Base-by-base conservation (phyloP, 2,797 vertebrate species). In the Scyliorhinus canicula region DNA sequence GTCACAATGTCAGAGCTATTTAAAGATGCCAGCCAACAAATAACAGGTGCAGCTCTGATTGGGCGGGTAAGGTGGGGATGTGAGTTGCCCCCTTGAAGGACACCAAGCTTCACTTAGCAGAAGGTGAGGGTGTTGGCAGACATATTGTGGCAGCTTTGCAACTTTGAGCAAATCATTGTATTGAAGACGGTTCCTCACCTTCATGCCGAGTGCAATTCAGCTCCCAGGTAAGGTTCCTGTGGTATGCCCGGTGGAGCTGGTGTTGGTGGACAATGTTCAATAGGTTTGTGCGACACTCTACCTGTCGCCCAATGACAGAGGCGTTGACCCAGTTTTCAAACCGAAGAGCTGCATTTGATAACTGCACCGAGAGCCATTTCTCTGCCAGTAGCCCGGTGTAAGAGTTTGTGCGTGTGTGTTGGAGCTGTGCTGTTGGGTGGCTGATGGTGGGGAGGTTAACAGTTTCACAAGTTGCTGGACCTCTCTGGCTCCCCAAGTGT, bases 21-120 rank as follows among this genome's bases (percentile, higher is more conserved):
- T 97, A 96, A 95, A 96, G 97, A 47, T 95, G 96, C 96, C 96
- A 96, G 96, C 97, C 97, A 96, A 95, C 96, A 96, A 4, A 95
- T 95, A 95, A 97, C 97, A 97, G 97, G 96, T 97, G 97, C 93
- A 47, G 95, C 95, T 95, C 95, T 95, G 55, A n/a, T 40, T 24
- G 86, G 14, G 86, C 4, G 55, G 52, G 52, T 24, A 57, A 90
- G 31, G 7, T 60, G 35, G 31, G 4, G 28, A 55, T 86, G 4
- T 52, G 84, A 35, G 84, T 86, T 86, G 52, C 50, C 86, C 69
- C 86, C 55, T 60, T 1, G 55, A 21, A 90, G 52, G 55, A 60
- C 86, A 60, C 24, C 14, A 26, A 55, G 71, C 71, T 35, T 2
- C 71, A 14, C 79, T 8, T 82, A 47, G 1, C 55, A 90, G 55